Base-by-base conservation (phyloP, 2,888 invertebrate species). In the Idaea aversata region DNA sequence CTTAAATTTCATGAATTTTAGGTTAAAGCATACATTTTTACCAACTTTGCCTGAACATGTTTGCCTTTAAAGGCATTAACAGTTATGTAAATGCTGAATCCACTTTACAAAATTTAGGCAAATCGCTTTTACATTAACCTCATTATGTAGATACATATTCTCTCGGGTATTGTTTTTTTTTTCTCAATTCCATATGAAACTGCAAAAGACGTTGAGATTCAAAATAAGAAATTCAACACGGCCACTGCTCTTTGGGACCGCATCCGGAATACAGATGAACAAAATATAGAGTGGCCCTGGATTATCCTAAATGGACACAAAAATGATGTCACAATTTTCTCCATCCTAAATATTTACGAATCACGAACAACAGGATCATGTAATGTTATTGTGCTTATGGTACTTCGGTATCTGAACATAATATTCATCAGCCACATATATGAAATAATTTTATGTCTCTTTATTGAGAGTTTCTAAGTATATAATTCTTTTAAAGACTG, bases 181-280 rank as follows among this genome's bases (percentile, higher is more conserved):
- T 34, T 34, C 64, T 62, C 65, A 61, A 62, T 70, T 65, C 62
- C 35, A 67, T 67, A 60, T 64, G 63, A 69, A 69, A 66, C 67
- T 71, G 76, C 66, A 81, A 82, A 81, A 79, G 81, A 78, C 76
- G 78, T 80, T 74, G 77, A 74, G 79, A 79, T 82, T 82, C 74
- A 76, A 75, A 81, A 83, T 86, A 86, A 85, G 78, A 78, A 85
- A 88, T 86, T 86, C 85, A 79, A 80, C 77, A 77, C 81, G 80
- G 80, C 80, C 75, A 70, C 72, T 76, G 77, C 78, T 79, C 77
- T 75, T 77, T 74, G 73, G 68, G 75, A 65, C 68, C 75, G 76
- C 77, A 74, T 67, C 65, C 74, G 72, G 88, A 87, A 88, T 88
- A 88, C 83, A 85, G 81, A 88, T 88, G 85, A 84, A 84, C 79